Percentiles rank a stretch among this genome's conserved stretches.
phyloP scores from a whole-genome alignment of 1,140 invertebrate species.

The Drosophila pruinosa region DNA sequence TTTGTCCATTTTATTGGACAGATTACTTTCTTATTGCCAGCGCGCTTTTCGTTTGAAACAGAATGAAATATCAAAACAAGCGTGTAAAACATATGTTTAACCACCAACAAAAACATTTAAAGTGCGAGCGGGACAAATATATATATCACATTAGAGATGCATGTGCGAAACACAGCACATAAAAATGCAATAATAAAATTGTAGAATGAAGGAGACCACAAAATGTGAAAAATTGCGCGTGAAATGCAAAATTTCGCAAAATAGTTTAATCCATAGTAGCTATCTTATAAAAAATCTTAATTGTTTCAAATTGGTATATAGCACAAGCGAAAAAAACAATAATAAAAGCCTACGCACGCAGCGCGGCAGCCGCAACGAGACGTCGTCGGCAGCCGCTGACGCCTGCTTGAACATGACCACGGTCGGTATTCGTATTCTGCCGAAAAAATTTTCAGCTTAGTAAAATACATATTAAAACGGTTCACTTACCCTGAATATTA shows the following conservation, averaged over 20 bases:
- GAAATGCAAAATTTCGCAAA: slow-evolving; percentile 49
- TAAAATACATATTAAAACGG: slow-evolving; percentile 44
- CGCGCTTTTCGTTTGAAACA: slow-evolving; percentile 7
- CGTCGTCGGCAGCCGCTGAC: slow-evolving; percentile 61
- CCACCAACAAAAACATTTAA: neutral
- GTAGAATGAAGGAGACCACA: slow-evolving; percentile 58
- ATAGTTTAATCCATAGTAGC: neutral
- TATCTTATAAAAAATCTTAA: neutral
- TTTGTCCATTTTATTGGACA: neutral
- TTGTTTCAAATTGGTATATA: neutral
- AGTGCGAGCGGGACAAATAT: slow-evolving; percentile 48
- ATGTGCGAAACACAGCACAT: slow-evolving; percentile 61
- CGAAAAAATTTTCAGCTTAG: slow-evolving; percentile 59
- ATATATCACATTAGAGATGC: slow-evolving; percentile 19
- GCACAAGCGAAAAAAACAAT: slow-evolving; percentile 49
- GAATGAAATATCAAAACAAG: slow-evolving; percentile 57
- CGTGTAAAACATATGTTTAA: slow-evolving; percentile 60
- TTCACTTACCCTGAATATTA: slow-evolving; percentile 78
- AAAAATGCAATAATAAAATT: slow-evolving; percentile 75
- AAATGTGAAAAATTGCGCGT: slow-evolving; percentile 56
- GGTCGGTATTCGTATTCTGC: slow-evolving; percentile 55
- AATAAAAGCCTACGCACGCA: slow-evolving; percentile 33
- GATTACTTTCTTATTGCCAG: neutral
- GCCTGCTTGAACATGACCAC: slow-evolving; percentile 75
- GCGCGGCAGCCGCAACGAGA: slow-evolving; percentile 37